Base-by-base conservation (phyloP, 1,140 invertebrate species). In the Lepeophtheirus salmonis region DNA sequence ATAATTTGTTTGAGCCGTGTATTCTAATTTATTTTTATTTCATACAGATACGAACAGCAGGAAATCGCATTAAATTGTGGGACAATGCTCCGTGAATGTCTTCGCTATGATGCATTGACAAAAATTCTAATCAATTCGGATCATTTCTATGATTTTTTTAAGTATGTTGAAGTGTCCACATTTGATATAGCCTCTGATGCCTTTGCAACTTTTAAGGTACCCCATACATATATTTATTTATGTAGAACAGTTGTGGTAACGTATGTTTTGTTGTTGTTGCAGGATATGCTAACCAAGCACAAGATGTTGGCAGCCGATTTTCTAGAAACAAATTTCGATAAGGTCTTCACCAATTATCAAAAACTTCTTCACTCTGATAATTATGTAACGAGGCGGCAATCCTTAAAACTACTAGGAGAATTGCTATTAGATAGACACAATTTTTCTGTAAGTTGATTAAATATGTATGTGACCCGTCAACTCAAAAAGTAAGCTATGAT, bases 151-250 rank as follows among this genome's bases (percentile, higher is more conserved):
- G 91, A 97, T 75, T 99, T 99, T 77, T 99, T 98, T 76, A 83
- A 85, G 75, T 99, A 97, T 75, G 96, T 99, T 68, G 95, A 99
- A 79, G 88, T 97, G 62, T 97, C 94, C 60, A 97, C 94, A 61
- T 99, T 99, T 79, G 96, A 99, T 79, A 98, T 99, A 70, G 95
- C 96, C 70, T 97, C 94, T 64, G 96, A 99, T 84, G 96, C 95
- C 73, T 99, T 99, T 79, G 94, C 94, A 70, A 98, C 96, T 62
- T 99, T 99, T 80, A 98, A 98, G 83, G 90, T 92, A 50, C 14
- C 50, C 1, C 22, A 30, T 50, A n/a, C 41, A 14, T 50, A 16
- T 16, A 13, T 52, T 16, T 60, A 41, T 48, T 23, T 50, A n/a
- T n/a, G n/a, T 61, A 56, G n/a, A 13, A n/a, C 13, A 18, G 17